Base-by-base conservation (phyloP, 2,797 vertebrate genomes). In the Rhabdophis nuchalis region DNA sequence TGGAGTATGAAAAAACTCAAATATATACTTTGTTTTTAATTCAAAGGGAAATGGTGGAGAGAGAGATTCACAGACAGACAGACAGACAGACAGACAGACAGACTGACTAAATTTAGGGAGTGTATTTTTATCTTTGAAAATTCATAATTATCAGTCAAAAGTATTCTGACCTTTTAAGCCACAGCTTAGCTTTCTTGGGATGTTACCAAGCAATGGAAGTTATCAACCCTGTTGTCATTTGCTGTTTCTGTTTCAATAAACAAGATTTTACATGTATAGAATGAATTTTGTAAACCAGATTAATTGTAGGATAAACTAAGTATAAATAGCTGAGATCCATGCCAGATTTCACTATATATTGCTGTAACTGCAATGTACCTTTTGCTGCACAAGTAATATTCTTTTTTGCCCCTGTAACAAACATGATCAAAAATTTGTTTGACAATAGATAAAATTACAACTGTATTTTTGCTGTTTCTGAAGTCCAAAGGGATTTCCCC, bases 181-280 rank as follows among this genome's bases (percentile, higher is more conserved):
- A 95, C 52, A 57, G 16, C 88, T 95, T 92, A 85, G 88, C 93
- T 96, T 95, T 94, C 94, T 86, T 93, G 72, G 93, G 92, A 92
- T 95, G 94, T 96, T 96, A 96, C 94, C 95, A 95, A 95, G 96
- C 96, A 96, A 96, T 94, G 94, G 94, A 96, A 89, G 91, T 95
- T 95, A 95, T 89, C 94, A 90, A 41, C 96, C 95, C 92, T 95
- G 86, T 87, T 95, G 88, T 58, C 91, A 87, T 94, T 93, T 91
- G 86, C 95, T 93, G 90, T 89, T 89, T 56, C 32, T 90, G 91
- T 93, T 96, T 95, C 94, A 95, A 94, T 92, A 89, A 95, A 94
- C 91, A 91, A 95, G 91, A 89, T 94, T 56, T 77, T 95, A 95
- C 95, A 54, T 93, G 93, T 95, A 94, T 85, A 92, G 68, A 85